Base-by-base conservation (phyloP, 2,888 invertebrate species). In the Lampropteryx suffumata region DNA sequence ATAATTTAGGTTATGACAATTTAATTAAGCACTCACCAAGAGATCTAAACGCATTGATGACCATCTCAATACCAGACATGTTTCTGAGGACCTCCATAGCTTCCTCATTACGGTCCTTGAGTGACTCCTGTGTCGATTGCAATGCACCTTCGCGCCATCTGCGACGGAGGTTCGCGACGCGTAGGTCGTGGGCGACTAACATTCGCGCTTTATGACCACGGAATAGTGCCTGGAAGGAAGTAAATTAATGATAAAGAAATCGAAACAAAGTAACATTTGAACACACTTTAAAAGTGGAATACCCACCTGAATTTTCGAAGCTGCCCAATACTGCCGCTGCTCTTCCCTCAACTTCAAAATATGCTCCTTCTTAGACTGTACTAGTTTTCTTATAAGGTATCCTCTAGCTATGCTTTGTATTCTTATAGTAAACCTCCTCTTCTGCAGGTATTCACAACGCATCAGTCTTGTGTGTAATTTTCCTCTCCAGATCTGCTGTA, bases 301-400 rank as follows among this genome's bases (percentile, higher is more conserved):
- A 29, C 35, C 68, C 69, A 92, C 92, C 90, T 95, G 95, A 65
- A 95, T 94, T 66, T 91, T 90, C 1, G 85, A 85, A 8, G 93
- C 94, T 3, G 94, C 94, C 56, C 82, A 84, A 57, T 82, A 75
- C 24, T 69, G 79, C 42, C 72, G 77, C 45, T 80, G 69, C 36
- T 89, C 73, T 62, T 87, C 88, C 59, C 75, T 81, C 50, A 79
- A 79, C 69, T 84, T 88, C 1, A 84, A 71, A 10, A 88, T 61
- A 13, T 69, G 57, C 53, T 90, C 91, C 71, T 79, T 90, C 53
- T 84, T 82, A n/a, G 62, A 62, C 64, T 88, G 70, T 51, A 91
- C 76, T 41, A 87, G 67, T 71, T 85, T 77, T 35, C 92, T 79
- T 27, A 91, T 84, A 61, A 92, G 64, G 66, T 86, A 82, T 39